phyloP scores from a whole-genome alignment of 2,797 vertebrate genomes.

The Poeciliopsis infans region DNA sequence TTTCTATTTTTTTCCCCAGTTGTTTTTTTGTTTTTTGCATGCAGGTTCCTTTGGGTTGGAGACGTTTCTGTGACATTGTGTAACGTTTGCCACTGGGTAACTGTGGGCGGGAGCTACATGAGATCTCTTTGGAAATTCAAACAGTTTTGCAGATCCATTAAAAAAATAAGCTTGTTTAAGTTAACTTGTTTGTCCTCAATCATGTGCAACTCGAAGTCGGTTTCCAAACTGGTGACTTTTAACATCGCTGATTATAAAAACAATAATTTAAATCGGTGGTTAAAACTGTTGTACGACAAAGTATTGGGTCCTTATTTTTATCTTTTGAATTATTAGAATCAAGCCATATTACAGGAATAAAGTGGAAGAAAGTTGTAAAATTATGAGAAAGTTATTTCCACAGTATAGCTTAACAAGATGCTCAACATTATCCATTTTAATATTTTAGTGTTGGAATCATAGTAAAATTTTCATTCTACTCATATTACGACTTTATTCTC shows the following conservation, averaged over 20 bases:
- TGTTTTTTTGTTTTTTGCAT: conserved; percentile 71
- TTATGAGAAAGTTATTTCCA: too few relatives aligned
- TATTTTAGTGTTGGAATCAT: too few relatives aligned
- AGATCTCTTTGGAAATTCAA: conserved; percentile 86
- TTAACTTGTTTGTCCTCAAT: conserved; percentile 76
- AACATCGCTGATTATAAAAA: neutral
- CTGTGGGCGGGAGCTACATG: conserved; percentile 76
- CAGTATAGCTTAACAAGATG: too few relatives aligned
- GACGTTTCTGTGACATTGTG: conserved; percentile 78
- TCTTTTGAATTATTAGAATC: too few relatives aligned
- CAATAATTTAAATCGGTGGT: neutral
- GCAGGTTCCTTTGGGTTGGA: conserved; percentile 82
- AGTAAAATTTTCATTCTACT: too few relatives aligned
- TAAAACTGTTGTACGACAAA: neutral
- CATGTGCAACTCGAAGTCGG: conserved; percentile 24
- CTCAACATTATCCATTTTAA: too few relatives aligned
- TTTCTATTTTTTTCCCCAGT: neutral
- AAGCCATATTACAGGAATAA: too few relatives aligned
- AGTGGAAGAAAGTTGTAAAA: too few relatives aligned
- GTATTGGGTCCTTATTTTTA: too few relatives aligned
- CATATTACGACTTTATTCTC: too few relatives aligned
- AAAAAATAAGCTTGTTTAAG: conserved; percentile 86
- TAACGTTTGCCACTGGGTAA: conserved; percentile 80
- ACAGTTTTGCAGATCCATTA: conserved; percentile 88
- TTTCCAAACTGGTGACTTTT: neutral